A percentile compares a stretch with the other conserved stretches of the same genome.
phyloP scores from a whole-genome alignment of 2,113 vertebrate genomes.

The Indri indri region DNA sequence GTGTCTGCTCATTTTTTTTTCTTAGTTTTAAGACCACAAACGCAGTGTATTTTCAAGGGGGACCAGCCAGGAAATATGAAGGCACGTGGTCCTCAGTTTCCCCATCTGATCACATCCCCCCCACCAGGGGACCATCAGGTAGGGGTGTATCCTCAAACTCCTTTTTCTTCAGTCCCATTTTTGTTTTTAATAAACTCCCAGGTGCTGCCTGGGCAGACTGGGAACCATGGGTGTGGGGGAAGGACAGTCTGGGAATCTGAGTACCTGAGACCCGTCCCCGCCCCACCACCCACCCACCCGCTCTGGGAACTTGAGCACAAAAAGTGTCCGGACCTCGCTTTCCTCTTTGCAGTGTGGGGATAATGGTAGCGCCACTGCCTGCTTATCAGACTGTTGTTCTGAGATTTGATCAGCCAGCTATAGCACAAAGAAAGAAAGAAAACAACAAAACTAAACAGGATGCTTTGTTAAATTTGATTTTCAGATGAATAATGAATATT shows the following conservation, averaged over 20 bases:
- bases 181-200: neutral
- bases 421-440: neutral
- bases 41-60: neutral
- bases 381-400: neutral
- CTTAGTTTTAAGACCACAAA: neutral
- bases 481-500: neutral
- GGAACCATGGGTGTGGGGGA: no score
- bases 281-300: fast-evolving
- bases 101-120: neutral
- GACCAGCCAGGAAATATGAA: neutral
- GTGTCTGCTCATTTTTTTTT: neutral
- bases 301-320: neutral
- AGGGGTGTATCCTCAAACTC: neutral
- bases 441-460: neutral
- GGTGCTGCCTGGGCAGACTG: neutral
- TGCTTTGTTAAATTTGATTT: neutral
- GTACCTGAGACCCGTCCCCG: neutral
- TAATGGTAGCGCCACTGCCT: neutral
- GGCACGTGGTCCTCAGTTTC: neutral
- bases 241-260: neutral
- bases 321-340: neutral
- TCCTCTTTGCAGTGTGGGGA: neutral
- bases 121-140: neutral
- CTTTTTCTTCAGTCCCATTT: neutral
- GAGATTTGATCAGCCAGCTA: neutral